Conservation (phyloP, 2,797 vertebrate species). For the Muscicapa comitata region DNA sequence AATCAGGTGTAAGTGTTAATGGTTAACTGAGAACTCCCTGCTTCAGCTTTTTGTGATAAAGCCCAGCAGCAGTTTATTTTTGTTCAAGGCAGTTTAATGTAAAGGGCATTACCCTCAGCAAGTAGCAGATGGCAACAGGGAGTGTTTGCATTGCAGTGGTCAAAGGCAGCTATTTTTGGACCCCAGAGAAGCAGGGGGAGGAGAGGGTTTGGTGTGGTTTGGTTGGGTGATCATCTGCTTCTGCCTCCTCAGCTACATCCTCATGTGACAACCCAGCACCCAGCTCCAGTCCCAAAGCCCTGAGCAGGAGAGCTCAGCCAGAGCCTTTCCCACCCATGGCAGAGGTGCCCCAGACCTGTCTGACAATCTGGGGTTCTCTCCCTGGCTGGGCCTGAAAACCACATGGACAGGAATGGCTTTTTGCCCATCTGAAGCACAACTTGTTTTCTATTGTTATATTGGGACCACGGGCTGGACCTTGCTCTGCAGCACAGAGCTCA, state of each 20-base stretch:
- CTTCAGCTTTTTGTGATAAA: background rate
- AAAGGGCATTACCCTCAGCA: background rate
- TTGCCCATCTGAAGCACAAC: background rate
- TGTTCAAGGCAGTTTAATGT: background rate
- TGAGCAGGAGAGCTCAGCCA: background rate
- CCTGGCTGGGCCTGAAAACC: background rate
- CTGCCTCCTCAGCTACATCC: background rate
- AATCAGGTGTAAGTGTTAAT: conserved; percentile 47
- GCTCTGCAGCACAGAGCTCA: background rate
- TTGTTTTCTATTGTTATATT: fast-evolving
- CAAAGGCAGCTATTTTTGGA: background rate
- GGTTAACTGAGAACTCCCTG: conserved; percentile 48
- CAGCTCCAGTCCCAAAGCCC: background rate
- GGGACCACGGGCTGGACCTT: background rate
- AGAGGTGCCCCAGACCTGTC: background rate
- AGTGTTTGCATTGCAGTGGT: background rate
- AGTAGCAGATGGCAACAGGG: background rate
- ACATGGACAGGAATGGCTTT: background rate
- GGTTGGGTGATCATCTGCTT: background rate
- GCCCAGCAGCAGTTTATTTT: background rate
- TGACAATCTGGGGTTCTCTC: background rate
- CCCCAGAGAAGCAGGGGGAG: background rate
- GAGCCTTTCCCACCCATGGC: background rate
- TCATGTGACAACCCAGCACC: background rate
- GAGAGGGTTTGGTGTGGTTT: background rate